Base-by-base conservation (phyloP, 1,140 invertebrate species). In the Rhyzopertha dominica region DNA sequence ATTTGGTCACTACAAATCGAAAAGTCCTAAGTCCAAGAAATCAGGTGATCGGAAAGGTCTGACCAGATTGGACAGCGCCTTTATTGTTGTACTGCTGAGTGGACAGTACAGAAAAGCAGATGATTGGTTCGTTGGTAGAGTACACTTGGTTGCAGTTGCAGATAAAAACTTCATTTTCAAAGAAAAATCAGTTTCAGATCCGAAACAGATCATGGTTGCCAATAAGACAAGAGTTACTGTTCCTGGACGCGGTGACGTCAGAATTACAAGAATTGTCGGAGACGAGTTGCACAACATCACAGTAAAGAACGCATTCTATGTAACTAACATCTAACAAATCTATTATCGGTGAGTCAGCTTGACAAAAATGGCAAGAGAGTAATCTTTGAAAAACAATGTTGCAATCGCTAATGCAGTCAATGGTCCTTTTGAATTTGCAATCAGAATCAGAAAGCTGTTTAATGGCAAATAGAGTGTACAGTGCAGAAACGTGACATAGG, bases 221-320 rank as follows among this genome's bases (percentile, higher is more conserved):
- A n/a, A n/a, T n/a, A n/a, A n/a, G n/a, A n/a, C n/a, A n/a, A n/a
- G n/a, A n/a, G n/a, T n/a, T n/a, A n/a, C n/a, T 30, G 28, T 30
- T 30, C 3, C 12, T 30, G 28, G 12, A 16, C 28, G 28, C 28
- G 12, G 12, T 3, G 17, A 30, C 12, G 17, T 30, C 12, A 13
- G 28, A n/a, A 30, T 16, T 30, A 13, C 28, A n/a, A 30, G 28
- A 16, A 30, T n/a, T n/a, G n/a, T n/a, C n/a, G n/a, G n/a, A n/a
- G n/a, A n/a, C n/a, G n/a, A n/a, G n/a, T n/a, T n/a, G n/a, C n/a
- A n/a, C n/a, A n/a, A n/a, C n/a, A n/a, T n/a, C n/a, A n/a, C n/a
- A n/a, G n/a, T n/a, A n/a, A n/a, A n/a, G n/a, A n/a, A n/a, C n/a
- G n/a, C n/a, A n/a, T n/a, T n/a, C n/a, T n/a, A n/a, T n/a, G n/a